Conservation (phyloP, 2,797 vertebrate genomes). For the Numenius phaeopus region DNA sequence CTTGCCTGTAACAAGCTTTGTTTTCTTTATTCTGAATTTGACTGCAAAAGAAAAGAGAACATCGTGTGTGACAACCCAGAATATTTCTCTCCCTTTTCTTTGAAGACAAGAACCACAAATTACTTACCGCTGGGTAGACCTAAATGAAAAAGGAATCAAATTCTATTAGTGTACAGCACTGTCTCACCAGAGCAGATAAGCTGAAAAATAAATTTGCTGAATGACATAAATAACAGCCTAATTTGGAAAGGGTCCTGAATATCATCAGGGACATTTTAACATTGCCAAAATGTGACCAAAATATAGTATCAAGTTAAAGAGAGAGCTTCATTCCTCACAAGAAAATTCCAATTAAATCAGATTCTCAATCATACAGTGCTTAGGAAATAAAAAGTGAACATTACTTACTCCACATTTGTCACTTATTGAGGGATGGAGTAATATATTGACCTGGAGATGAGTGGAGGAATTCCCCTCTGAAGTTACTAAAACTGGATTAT, state of each 20-base stretch:
- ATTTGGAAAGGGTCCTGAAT: constrained; percentile 14
- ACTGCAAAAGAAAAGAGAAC: not conserved
- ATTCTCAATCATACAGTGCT: not conserved
- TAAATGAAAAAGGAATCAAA: not conserved
- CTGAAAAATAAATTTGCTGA: constrained; percentile 36
- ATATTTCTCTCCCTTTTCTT: constrained; percentile 11
- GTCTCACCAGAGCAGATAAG: not conserved
- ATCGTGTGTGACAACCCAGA: not conserved
- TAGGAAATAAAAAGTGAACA: not conserved
- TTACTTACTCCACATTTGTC: not conserved
- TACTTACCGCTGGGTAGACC: not conserved
- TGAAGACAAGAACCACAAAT: not conserved
- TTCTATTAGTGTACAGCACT: not conserved
- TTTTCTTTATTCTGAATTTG: constrained; percentile 1
- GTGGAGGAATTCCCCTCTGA: not conserved
- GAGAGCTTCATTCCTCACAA: not conserved
- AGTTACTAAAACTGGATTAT: not conserved
- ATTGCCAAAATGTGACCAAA: not conserved
- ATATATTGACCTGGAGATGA: not conserved
- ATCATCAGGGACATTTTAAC: not conserved
- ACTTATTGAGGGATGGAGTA: not conserved
- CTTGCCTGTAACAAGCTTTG: not conserved
- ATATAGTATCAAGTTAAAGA: not conserved
- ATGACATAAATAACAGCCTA: constrained; percentile 2
- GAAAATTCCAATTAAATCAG: not conserved